These are phyloP conservation scores for Conus canariensis DNA, from an alignment of 2,888 invertebrate species.

Conservation along the genomic window DNA sequence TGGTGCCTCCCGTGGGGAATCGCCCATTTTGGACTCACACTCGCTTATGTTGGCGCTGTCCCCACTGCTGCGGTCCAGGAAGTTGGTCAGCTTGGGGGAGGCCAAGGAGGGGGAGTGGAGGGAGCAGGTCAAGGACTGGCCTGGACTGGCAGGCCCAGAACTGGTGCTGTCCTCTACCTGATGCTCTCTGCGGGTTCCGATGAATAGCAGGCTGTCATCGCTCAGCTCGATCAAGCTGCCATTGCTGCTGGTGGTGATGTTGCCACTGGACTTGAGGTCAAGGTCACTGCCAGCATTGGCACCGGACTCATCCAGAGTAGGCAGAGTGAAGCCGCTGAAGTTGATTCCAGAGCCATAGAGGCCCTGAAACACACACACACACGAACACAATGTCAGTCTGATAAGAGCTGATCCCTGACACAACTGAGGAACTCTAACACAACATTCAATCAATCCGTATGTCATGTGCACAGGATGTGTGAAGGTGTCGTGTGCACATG, in stretches of 20 bases:
- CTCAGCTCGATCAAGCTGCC: constrained; percentile 49
- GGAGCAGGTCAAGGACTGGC: background rate
- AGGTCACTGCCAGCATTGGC: constrained; percentile 39
- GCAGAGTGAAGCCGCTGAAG: constrained; percentile 52
- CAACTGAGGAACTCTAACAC: too few species aligned
- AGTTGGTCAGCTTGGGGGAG: constrained; percentile 36
- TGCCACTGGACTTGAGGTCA: constrained; percentile 28
- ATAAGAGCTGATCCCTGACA: too few species aligned
- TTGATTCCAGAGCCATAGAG: constrained; percentile 48
- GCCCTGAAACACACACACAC: constrained; percentile 46
- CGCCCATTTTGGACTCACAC: constrained; percentile 67
- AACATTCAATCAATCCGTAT: too few species aligned
- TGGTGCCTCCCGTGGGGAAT: constrained; percentile 47
- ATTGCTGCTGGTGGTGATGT: constrained; percentile 37
- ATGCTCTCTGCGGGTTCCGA: constrained; percentile 41
- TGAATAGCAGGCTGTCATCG: constrained; percentile 54
- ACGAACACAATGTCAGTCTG: background rate
- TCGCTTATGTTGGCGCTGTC: constrained; percentile 73
- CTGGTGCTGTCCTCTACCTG: constrained; percentile 36
- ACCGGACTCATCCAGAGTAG: constrained; percentile 51
- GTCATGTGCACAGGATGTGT: too few species aligned
- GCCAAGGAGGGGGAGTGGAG: constrained; percentile 3
- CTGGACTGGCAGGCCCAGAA: constrained; percentile 15
- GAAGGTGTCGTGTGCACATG: too few species aligned
- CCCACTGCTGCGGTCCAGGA: constrained; percentile 64